Evolutionary conservation across 1,140 invertebrate species (phyloP), one percentile per base, ranked within the genome.

Genomic region (Linepithema humile): DNA sequence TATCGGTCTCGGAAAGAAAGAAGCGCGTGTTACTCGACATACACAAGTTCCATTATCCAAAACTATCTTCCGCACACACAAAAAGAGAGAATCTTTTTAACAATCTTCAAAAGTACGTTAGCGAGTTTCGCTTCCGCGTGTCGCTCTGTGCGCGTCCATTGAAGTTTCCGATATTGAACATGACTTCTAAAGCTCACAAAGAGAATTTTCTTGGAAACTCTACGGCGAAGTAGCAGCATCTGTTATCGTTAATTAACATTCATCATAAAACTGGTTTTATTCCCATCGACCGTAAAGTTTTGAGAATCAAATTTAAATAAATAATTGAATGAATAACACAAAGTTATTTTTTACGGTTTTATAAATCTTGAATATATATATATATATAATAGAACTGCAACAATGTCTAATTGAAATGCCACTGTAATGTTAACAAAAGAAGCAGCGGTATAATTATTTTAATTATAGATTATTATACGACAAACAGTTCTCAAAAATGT

Each of bases 131-230:
- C 20, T 12, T n/a, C 17, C 23, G 38, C 38, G 5, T 38, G 7
- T 6, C n/a, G 26, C 17, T 32, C 9, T 55, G n/a, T 57, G 50
- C 20, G 7, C 35, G 57, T 45, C 26, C 40, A 17, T 45, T 85
- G 59, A 87, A 85, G 45, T 62, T 85, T 55, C 75, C 62, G n/a
- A 78, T 48, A 70, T 64, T 35, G 53, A 43, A 23, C 35, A 73
- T 5, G 23, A 12, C 35, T 55, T 74, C 2, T 45, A 45, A 43
- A 74, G 55, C 57, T 29, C n/a, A n/a, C n/a, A 3, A 20, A 5
- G 2, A 74, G 26, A 26, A n/a, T 62, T 17, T 45, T 29, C 20
- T 9, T 23, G 32, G 55, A 60, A 35, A 26, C 2, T 60, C 4
- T 2, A 70, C 12, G 20, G 40, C 62, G 35, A 59, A 73, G 12